Conservation (phyloP, 2,113 vertebrate genomes). For the Hemicordylus capensis region DNA sequence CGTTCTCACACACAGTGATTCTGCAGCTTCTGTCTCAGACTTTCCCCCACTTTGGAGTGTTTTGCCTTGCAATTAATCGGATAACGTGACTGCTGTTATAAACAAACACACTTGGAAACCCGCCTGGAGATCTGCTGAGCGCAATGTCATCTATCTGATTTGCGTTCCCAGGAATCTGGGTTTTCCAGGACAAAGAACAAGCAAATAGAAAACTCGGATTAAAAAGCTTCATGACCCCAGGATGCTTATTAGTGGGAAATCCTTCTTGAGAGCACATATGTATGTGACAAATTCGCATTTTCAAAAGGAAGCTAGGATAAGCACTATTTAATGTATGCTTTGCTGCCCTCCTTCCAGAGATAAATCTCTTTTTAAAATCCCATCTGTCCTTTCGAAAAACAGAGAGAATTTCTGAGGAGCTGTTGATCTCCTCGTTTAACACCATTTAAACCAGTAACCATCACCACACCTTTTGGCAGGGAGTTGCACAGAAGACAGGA, state of each 20-base stretch:
- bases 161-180: slow-evolving; percentile 42
- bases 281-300: slow-evolving; percentile 18
- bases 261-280: slow-evolving; percentile 48
- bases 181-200: slow-evolving; percentile 51
- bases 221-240: slow-evolving; percentile 30
- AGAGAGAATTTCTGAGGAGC: not conserved
- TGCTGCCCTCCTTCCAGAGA: not conserved
- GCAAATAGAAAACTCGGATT: slow-evolving; percentile 57
- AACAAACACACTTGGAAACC: slow-evolving; percentile 55
- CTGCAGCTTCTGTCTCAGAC: slow-evolving; percentile 38
- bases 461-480: no score
- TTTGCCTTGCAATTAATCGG: slow-evolving; percentile 66
- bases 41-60: slow-evolving; percentile 30
- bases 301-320: not conserved
- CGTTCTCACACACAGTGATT: slow-evolving; percentile 55
- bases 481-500: no score
- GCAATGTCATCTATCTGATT: slow-evolving; percentile 37
- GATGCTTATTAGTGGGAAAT: slow-evolving; percentile 39
- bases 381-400: no score
- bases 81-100: slow-evolving; percentile 61
- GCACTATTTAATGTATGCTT: accelerated
- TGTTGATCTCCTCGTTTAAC: no score
- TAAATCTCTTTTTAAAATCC: no score
- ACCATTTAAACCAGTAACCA: no score
- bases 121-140: slow-evolving; percentile 43